Evolutionary conservation across 1,140 invertebrate genomes (phyloP).

Genomic region (Orussus abietinus): DNA sequence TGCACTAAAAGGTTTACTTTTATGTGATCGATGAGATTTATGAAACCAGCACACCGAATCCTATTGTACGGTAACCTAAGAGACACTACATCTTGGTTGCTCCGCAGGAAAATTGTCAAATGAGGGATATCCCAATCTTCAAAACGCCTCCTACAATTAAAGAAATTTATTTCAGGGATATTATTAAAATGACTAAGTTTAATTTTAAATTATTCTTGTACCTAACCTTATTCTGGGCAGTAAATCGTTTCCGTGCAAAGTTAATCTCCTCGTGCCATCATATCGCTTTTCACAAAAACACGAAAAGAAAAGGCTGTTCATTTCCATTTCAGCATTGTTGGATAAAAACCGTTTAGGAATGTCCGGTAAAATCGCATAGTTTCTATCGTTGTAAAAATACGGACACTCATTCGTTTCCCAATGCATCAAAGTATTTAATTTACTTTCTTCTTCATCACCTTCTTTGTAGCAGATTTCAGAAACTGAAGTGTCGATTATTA

Average conservation of each 20-base stretch:
- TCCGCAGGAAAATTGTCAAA: constrained; percentile 48
- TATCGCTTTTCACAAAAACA: constrained; percentile 42
- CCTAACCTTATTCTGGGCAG: constrained; percentile 27
- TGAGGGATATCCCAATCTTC: constrained; percentile 48
- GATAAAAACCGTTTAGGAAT: constrained; percentile 1
- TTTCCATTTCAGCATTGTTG: neutral
- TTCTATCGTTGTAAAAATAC: constrained; percentile 3
- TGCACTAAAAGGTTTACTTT: no score
- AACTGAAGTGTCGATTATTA: neutral
- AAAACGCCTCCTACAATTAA: constrained; percentile 43
- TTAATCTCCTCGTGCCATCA: constrained; percentile 39
- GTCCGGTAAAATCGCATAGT: constrained; percentile 4
- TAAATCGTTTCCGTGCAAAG: constrained; percentile 38
- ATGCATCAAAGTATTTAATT: neutral
- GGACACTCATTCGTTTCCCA: constrained; percentile 1
- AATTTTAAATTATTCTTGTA: neutral
- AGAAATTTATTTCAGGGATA: constrained; percentile 1
- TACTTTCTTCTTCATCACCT: neutral
- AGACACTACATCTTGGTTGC: constrained; percentile 45
- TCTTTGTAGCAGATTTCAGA: no score
- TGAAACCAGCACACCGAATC: constrained; percentile 54
- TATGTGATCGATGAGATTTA: constrained; percentile 39
- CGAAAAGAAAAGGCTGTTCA: constrained; percentile 33
- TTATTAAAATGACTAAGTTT: neutral
- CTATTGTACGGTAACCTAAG: constrained; percentile 57